A percentile compares a stretch with the other conserved stretches of the same genome.
phyloP scores from a whole-genome alignment of 2,113 vertebrate genomes.

The Hucho hucho region DNA sequence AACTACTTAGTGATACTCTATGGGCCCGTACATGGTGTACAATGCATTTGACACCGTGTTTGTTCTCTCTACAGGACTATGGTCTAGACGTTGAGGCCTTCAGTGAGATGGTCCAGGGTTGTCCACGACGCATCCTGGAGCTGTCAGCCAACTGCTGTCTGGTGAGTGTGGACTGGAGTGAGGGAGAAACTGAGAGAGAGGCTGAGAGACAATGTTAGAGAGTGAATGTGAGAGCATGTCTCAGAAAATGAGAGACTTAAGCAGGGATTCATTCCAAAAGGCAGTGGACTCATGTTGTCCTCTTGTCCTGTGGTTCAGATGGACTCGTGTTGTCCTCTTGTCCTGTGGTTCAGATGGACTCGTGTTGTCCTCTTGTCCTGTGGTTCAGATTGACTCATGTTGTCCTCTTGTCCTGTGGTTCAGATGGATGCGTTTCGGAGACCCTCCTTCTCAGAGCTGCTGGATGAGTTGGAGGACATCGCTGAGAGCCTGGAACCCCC shows the following conservation, averaged over 20 bases:
- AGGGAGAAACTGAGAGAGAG: background rate
- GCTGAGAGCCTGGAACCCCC: constrained; percentile 59
- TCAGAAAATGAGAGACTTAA: background rate
- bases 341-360: no score
- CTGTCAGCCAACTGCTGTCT: constrained; percentile 69
- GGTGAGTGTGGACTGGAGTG: constrained; percentile 43
- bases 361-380: no score
- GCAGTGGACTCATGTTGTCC: no score
- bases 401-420: background rate
- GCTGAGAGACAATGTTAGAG: background rate
- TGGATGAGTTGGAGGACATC: constrained; percentile 71
- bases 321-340: no score
- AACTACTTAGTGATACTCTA: no score
- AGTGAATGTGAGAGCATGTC: constrained; percentile 13
- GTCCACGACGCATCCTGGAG: constrained; percentile 64
- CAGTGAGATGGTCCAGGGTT: constrained; percentile 67
- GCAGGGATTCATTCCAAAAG: no score
- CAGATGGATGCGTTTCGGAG: constrained; percentile 76
- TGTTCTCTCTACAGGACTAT: constrained; percentile 64
- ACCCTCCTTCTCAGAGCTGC: constrained; percentile 69
- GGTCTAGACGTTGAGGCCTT: constrained; percentile 75
- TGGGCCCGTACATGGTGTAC: no score
- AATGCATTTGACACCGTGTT: no score
- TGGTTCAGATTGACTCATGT: constrained; percentile 67
- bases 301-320: no score